Evolutionary conservation across 2,113 vertebrate genomes (phyloP).

Genomic region (Chaetorhynchus papuensis): DNA sequence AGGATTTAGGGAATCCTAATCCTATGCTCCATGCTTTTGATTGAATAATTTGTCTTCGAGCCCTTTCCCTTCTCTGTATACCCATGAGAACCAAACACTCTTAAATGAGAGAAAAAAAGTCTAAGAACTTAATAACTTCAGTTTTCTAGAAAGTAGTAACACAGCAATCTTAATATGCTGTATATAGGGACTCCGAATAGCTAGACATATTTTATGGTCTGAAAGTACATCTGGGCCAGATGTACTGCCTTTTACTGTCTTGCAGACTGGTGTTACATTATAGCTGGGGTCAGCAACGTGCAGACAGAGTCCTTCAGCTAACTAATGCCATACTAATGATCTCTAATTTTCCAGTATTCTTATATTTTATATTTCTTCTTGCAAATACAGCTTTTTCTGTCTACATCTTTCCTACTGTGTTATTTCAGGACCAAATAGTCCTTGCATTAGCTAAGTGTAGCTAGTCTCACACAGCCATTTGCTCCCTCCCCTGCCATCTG

Average conservation of each 20-base stretch:
- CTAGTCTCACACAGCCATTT: background rate
- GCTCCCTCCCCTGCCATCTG: fast-evolving
- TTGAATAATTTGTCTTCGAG: background rate
- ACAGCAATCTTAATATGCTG: background rate
- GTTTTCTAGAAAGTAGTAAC: background rate
- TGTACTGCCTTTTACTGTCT: background rate
- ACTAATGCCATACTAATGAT: background rate
- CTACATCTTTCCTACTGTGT: background rate
- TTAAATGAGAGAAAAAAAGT: background rate
- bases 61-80: background rate
- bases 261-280: background rate
- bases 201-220: background rate
- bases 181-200: background rate
- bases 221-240: background rate
- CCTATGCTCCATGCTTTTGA: background rate
- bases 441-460: background rate
- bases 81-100: background rate
- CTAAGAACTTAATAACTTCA: background rate
- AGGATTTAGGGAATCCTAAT: background rate
- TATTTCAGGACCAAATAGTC: background rate
- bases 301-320: background rate
- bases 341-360: background rate
- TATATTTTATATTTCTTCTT: background rate
- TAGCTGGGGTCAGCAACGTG: background rate
- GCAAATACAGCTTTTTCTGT: background rate